Conservation (phyloP, 2,888 invertebrate species). For the Trachelus troglodyta region DNA sequence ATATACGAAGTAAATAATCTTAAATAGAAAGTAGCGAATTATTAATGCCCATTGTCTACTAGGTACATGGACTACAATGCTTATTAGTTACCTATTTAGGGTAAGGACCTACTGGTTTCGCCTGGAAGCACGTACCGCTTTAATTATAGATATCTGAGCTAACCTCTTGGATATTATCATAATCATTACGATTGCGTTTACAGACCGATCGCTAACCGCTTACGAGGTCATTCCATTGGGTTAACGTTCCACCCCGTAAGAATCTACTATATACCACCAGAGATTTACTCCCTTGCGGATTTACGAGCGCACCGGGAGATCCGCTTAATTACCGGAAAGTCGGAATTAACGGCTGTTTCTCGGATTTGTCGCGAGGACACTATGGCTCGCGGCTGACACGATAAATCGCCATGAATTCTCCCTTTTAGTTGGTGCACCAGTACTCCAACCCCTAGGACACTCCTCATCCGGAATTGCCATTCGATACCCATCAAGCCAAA, state of each 20-base stretch:
- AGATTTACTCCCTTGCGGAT: neutral
- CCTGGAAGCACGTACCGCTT: conserved; percentile 1
- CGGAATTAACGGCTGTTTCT: conserved; percentile 2
- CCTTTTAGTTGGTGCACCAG: neutral
- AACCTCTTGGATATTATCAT: neutral
- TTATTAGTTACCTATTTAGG: neutral
- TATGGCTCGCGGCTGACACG: neutral
- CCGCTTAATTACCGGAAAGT: conserved; percentile 3
- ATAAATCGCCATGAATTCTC: neutral
- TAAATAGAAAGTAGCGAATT: neutral
- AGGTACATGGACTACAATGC: neutral
- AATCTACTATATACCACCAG: neutral
- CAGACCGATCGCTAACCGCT: conserved; percentile 4
- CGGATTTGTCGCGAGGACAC: conserved; percentile 2
- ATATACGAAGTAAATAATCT: neutral
- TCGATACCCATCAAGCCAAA: neutral
- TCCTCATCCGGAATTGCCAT: neutral
- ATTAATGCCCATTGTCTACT: neutral
- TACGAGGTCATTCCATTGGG: neutral
- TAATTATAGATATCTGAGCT: conserved; percentile 8
- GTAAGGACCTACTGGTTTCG: neutral
- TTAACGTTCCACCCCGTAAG: conserved; percentile 1
- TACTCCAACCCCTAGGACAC: neutral
- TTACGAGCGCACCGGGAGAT: neutral
- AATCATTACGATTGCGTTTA: conserved; percentile 10